phyloP scores from a whole-genome alignment of 1,140 invertebrate genomes.

The Zophobas atratus region DNA sequence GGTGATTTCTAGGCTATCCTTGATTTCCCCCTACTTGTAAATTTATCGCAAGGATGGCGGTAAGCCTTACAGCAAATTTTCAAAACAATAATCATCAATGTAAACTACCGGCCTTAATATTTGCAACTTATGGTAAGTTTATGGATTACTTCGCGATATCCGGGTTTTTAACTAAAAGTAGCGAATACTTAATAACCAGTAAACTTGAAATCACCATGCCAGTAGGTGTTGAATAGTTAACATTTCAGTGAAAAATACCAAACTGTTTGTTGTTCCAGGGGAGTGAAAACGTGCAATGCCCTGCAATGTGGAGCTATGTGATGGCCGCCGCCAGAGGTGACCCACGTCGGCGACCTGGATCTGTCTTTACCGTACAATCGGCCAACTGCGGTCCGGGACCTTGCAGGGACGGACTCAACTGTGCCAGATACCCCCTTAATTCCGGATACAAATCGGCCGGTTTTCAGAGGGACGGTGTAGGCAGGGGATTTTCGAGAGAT shows the following conservation, averaged over 20 bases:
- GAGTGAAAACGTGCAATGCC: slow-evolving; percentile 60
- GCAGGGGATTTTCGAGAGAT: slow-evolving; percentile 54
- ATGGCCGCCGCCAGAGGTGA: slow-evolving; percentile 73
- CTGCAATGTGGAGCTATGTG: slow-evolving; percentile 73
- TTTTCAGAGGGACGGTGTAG: slow-evolving; percentile 50
- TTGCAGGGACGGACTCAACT: slow-evolving; percentile 62
- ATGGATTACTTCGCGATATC: no score
- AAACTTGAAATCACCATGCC: no score
- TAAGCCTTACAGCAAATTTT: no score
- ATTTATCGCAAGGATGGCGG: no score
- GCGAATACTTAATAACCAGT: no score
- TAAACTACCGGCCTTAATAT: no score
- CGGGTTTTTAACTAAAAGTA: no score
- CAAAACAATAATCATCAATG: no score
- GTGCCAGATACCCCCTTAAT: slow-evolving; percentile 37
- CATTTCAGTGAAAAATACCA: slow-evolving; percentile 9
- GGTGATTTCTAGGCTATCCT: no score
- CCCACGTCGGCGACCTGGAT: slow-evolving; percentile 63
- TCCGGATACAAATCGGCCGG: slow-evolving; percentile 39
- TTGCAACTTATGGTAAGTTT: no score
- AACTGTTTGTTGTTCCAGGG: slow-evolving; percentile 51
- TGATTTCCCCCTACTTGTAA: no score
- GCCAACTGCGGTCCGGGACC: slow-evolving; percentile 60
- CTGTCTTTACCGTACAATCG: slow-evolving; percentile 65
- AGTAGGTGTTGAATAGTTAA: background rate